Evolutionary conservation across 2,113 vertebrate species (phyloP), one percentile per base, ranked within the genome.

Genomic region (Micronycteris hirsuta): DNA sequence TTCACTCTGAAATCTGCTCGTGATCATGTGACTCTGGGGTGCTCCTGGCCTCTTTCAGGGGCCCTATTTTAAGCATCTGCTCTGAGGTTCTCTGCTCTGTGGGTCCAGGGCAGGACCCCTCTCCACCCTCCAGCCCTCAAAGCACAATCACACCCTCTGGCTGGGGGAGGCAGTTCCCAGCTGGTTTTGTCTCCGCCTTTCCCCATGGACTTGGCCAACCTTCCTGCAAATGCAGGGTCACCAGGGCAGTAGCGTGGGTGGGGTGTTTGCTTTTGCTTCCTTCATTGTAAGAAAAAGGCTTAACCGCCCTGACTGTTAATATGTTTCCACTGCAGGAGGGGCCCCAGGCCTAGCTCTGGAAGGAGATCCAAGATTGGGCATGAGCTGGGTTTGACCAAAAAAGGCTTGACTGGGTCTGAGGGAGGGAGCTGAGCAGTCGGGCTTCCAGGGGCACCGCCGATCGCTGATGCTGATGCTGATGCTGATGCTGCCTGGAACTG

Each of bases 211-310:
- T 93, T 76, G 70, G 83, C 76, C 24, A 58, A 22, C 4, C 19
- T 11, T 81, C 33, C 24, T 2, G 56, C 41, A 26, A 52, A 49
- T n/a, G 83, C 6, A 3, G 86, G 77, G 80, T 92, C 80, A 92
- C 11, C 15, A 7, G 70, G 61, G 92, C 70, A 67, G 45, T 14
- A 47, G 70, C 5, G 80, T 89, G 84, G 68, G 86, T 78, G 82
- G 63, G 36, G 36, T 43, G 33, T 90, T 92, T 71, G 78, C 52
- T 88, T 86, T 92, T 71, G 56, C 77, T 89, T 61, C 58, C 47
- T 78, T 88, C 58, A 12, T 20, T 80, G 3, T 82, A 43, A 61
- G 85, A 41, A 86, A 86, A 92, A 82, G 11, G 14, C 17, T 68
- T 65, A 56, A 36, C 9, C 15, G 22, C 49, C 5, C 65, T 26